Evolutionary conservation across 2,797 vertebrate genomes (phyloP), one percentile per base, ranked within the genome.

Genomic region (Margarornis squamiger): DNA sequence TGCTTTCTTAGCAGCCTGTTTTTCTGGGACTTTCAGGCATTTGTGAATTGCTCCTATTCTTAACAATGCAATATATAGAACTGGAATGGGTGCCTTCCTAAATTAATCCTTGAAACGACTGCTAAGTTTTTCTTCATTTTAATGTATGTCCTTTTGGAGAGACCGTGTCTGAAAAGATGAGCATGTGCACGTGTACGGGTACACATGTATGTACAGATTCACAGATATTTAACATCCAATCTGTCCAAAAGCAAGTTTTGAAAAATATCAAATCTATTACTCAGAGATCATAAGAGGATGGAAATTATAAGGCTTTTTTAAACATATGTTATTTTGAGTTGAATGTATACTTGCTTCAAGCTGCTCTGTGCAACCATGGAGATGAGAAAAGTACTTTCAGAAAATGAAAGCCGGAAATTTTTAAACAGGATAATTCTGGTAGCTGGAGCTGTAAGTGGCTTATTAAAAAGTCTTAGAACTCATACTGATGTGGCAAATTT

Each of bases 211-310:
- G 85, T 45, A 32, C 76, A 51, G 65, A 45, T 54, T 88, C 62
- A 74, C 32, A 86, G 22, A 2, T 21, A 73, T 45, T 73, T 76
- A 71, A 93, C 81, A 86, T 43, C 34, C 73, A 90, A 80, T 91
- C 55, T 94, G 87, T 52, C 20, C 66, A 91, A 92, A 89, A 58
- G 17, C 20, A 71, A 57, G 26, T 77, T 90, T 38, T 45, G 59
- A 91, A 92, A 92, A 95, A 90, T 78, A 94, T 36, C 80, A 92
- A 73, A 34, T 88, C 73, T 93, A 34, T 95, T 94, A 94, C 76
- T 94, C 92, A 94, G 86, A 84, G 55, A 78, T 86, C 63, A 49
- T 39, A 70, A 88, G 38, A 71, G 55, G 66, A 77, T 63, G 86
- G 48, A 78, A 92, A 92, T 90, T n/a, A 48, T 26, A 73, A 86